Evolutionary conservation across 2,888 invertebrate genomes (phyloP), one percentile per base, ranked within the genome.

Genomic region (Lepidochitona cinerea): DNA sequence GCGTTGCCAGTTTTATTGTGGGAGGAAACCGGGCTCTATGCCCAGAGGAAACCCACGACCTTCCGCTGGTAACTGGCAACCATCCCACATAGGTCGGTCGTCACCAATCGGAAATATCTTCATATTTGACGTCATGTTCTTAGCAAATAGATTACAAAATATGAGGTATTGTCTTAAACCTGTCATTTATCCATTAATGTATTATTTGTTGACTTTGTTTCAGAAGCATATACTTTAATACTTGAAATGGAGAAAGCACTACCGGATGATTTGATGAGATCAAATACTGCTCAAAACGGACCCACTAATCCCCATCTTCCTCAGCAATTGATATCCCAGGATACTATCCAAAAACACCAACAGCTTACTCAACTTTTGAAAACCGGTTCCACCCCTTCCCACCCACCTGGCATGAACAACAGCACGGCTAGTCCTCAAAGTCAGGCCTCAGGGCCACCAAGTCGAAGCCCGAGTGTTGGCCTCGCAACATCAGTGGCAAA

Each of bases 181-280:
- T n/a, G n/a, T n/a, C n/a, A n/a, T n/a, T n/a, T n/a, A n/a, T n/a
- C n/a, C n/a, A n/a, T n/a, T n/a, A n/a, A n/a, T n/a, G n/a, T n/a
- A n/a, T n/a, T n/a, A n/a, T n/a, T n/a, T n/a, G 3, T 49, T 49
- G 49, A 7, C 23, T 1, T 71, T 71, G 14, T 67, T 66, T 68
- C 68, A 68, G 72, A 72, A 36, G 36, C 72, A 35, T 72, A 53
- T 67, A 59, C 32, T 18, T 35, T 78, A 54, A 70, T 85, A 53
- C 76, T 80, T 75, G 81, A 81, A 75, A 79, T 86, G 73, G 84
- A 82, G 52, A 81, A 81, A 70, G 88, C 85, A 70, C 79, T 89
- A 65, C 89, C 89, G 54, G 88, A 89, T 84, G 89, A 88, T 73
- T 79, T 89, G 68, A 84, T 84, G 78, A 73, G 77, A 68, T 77